Percentiles rank a stretch among this genome's conserved stretches.
phyloP scores from a whole-genome alignment of 2,888 invertebrate genomes.

The Eupithecia abbreviata region DNA sequence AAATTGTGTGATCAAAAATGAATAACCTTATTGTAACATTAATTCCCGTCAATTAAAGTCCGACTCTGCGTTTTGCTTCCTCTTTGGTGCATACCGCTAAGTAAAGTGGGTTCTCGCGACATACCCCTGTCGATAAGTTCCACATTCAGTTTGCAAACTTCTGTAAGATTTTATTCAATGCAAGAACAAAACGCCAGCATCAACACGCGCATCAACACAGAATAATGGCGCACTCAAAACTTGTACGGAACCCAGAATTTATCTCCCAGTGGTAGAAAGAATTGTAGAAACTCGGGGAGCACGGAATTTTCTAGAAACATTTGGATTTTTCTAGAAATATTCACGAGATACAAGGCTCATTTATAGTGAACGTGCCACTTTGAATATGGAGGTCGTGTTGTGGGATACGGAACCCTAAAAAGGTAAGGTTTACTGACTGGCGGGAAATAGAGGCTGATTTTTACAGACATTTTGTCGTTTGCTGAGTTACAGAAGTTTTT shows the following conservation, averaged over 20 bases:
- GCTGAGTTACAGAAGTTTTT: neutral
- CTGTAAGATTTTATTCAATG: neutral
- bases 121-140: too few species aligned
- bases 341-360: slow-evolving; percentile 46
- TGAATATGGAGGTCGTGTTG: slow-evolving; percentile 31
- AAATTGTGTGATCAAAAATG: too few species aligned
- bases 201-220: slow-evolving; percentile 25
- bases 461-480: neutral
- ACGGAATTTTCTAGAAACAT: slow-evolving; percentile 44
- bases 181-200: slow-evolving; percentile 15
- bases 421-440: slow-evolving; percentile 24
- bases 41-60: too few species aligned
- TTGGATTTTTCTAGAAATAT: slow-evolving; percentile 38
- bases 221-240: slow-evolving; percentile 27
- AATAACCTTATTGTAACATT: too few species aligned
- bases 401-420: slow-evolving; percentile 16
- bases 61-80: too few species aligned
- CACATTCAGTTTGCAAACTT: neutral
- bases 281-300: slow-evolving; percentile 27
- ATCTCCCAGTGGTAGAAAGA: slow-evolving; percentile 25
- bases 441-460: slow-evolving; percentile 11
- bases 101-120: too few species aligned
- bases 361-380: slow-evolving; percentile 44
- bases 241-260: slow-evolving; percentile 27
- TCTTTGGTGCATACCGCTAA: too few species aligned